A percentile compares a stretch with the other conserved stretches of the same genome.
Evolutionary conservation across 2,113 vertebrate genomes (phyloP).

Genomic region (Himantopus leucocephalus): DNA sequence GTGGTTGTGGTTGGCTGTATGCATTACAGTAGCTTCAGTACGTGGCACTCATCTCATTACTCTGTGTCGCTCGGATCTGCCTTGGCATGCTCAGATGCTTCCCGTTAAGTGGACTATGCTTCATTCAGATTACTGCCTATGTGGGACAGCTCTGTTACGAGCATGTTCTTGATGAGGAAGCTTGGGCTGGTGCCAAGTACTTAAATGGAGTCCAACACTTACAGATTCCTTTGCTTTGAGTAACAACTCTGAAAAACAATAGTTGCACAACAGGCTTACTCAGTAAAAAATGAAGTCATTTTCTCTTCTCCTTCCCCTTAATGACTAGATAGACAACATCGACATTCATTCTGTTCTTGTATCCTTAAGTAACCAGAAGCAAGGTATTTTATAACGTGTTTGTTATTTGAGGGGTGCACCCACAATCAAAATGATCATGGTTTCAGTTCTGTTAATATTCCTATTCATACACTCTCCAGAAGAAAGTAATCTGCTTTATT

Average conservation of each 20-base stretch:
- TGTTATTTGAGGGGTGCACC: not conserved
- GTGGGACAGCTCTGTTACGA: not conserved
- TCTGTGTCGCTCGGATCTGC: rapidly evolving
- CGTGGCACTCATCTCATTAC: rapidly evolving
- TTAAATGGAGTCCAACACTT: not conserved
- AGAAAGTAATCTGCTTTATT: not conserved
- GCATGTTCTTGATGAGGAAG: not conserved
- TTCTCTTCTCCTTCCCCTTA: not conserved
- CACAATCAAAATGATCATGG: not conserved
- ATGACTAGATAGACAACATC: not conserved
- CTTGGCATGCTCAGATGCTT: not conserved
- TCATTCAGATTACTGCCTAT: rapidly evolving
- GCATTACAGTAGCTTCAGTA: rapidly evolving
- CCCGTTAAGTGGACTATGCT: not conserved
- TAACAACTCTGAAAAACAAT: slow-evolving; percentile 3
- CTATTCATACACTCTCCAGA: not conserved
- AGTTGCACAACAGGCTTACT: not conserved
- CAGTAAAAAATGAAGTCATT: not conserved
- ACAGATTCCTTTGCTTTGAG: slow-evolving; percentile 26
- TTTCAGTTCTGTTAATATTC: not conserved
- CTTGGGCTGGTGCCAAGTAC: not conserved
- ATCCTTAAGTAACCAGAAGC: not conserved
- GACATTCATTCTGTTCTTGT: not conserved
- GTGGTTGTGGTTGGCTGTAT: not conserved
- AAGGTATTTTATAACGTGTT: not conserved